Percentiles rank a stretch among this genome's conserved stretches.
These are phyloP conservation scores for Sebastes alutus DNA, from an alignment of 2,797 vertebrate genomes.

Conservation along the genomic window DNA sequence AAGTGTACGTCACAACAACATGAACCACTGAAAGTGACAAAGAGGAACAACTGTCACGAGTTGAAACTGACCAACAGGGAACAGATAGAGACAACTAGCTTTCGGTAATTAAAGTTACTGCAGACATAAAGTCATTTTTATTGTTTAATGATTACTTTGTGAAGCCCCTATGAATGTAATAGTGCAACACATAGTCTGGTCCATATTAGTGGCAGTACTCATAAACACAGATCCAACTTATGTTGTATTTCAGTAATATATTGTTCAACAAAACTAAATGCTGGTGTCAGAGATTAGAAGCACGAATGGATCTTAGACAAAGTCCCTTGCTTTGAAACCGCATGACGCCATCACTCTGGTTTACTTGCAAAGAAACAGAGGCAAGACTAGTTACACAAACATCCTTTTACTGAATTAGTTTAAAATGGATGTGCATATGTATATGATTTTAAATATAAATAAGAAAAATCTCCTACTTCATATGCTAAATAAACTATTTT, in stretches of 20 bases:
- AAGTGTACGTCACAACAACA: neutral
- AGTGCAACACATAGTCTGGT: neutral
- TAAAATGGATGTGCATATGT: neutral
- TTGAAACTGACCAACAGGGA: neutral
- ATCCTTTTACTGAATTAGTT: neutral
- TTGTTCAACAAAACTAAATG: too few species aligned
- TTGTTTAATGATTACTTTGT: neutral
- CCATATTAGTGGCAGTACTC: neutral
- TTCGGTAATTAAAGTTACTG: neutral
- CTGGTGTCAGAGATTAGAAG: neutral
- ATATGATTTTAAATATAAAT: neutral
- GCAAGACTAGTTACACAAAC: neutral
- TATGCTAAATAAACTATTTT: neutral
- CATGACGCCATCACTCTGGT: fast-evolving
- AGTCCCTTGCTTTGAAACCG: neutral
- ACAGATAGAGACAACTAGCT: neutral
- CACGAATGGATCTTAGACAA: neutral
- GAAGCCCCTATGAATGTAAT: neutral
- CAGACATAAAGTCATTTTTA: neutral
- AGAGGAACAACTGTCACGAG: neutral
- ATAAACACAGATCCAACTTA: neutral
- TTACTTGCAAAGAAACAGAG: neutral
- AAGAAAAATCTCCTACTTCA: neutral
- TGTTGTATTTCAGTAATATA: neutral
- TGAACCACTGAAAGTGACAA: neutral